Conservation (phyloP, 2,888 invertebrate species). For the Ernsta delagoae region DNA sequence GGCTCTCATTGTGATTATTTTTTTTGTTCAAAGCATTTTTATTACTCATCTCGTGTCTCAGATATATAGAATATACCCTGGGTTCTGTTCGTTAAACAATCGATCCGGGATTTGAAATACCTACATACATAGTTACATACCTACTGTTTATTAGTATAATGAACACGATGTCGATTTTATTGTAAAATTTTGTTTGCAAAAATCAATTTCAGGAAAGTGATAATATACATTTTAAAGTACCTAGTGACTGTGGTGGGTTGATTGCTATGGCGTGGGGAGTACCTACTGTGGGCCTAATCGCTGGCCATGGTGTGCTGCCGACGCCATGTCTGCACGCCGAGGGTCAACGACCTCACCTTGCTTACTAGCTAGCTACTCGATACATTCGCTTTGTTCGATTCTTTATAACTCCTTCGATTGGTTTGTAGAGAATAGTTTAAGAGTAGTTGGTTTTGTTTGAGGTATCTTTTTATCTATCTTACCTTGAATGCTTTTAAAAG, state of each 20-base stretch:
- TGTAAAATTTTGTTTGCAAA: no score
- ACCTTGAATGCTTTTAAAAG: no score
- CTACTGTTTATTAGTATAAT: no score
- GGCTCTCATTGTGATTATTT: not conserved
- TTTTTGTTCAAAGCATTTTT: not conserved
- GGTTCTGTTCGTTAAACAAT: no score
- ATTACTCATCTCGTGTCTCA: no score
- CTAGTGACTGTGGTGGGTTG: not conserved
- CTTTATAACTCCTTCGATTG: conserved; percentile 15
- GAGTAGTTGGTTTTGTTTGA: not conserved
- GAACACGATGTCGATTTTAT: not conserved
- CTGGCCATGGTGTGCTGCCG: conserved; percentile 65
- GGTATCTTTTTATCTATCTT: not conserved
- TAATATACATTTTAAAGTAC: not conserved
- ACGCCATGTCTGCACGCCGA: conserved; percentile 71
- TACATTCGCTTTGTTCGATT: conserved; percentile 62
- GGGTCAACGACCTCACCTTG: conserved; percentile 68
- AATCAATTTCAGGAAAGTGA: not conserved
- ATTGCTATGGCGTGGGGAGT: conserved; percentile 39
- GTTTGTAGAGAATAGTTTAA: not conserved
- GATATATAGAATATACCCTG: no score
- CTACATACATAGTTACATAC: no score
- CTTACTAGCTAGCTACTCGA: conserved; percentile 57
- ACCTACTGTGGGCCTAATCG: conserved; percentile 46
- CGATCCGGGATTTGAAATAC: no score